Evolutionary conservation across 2,113 vertebrate species (phyloP).

Genomic region (Nipponia nippon): DNA sequence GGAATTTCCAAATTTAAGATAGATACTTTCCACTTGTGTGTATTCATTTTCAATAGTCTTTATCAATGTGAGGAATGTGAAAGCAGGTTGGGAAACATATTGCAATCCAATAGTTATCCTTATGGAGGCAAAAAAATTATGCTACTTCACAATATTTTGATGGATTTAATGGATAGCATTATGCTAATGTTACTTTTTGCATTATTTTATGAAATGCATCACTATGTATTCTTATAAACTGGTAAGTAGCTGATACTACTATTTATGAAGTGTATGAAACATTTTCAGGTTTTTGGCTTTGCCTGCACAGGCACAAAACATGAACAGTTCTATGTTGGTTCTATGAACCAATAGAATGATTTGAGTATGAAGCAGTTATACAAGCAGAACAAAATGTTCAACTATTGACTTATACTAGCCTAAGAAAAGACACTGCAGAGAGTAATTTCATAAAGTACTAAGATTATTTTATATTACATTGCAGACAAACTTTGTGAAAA

Average conservation of each 20-base stretch:
- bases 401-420: not conserved
- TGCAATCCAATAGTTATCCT: not conserved
- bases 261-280: not conserved
- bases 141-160: not conserved
- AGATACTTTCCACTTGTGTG: not conserved
- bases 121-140: not conserved
- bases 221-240: not conserved
- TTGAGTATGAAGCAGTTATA: not conserved
- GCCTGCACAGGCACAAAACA: not conserved
- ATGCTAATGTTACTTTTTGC: not conserved
- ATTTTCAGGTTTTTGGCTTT: not conserved
- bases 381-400: not conserved
- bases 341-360: not conserved
- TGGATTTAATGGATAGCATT: not conserved
- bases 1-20: not conserved
- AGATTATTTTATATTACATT: not conserved
- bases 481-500: not conserved
- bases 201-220: not conserved
- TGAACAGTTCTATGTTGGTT: not conserved
- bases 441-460: not conserved
- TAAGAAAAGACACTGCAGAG: not conserved
- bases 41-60: not conserved
- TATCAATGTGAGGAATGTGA: not conserved
- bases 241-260: not conserved
- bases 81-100: not conserved